Conservation (phyloP, 2,113 vertebrate species). For the Prinia subflava region DNA sequence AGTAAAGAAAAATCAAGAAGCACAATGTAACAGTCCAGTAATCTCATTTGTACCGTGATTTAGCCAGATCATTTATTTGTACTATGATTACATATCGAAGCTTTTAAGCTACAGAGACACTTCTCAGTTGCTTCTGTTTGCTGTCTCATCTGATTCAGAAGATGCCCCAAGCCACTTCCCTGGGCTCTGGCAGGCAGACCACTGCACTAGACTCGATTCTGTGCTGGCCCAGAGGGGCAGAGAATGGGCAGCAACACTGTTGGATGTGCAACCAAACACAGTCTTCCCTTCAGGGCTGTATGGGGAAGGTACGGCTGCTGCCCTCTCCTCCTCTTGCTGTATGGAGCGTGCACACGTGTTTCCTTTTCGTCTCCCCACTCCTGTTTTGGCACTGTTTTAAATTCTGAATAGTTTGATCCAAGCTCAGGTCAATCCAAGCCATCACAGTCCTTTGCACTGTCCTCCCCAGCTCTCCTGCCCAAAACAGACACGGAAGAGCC, state of each 20-base stretch:
- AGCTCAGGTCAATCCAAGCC: neutral
- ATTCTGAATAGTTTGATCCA: neutral
- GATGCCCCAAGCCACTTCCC: neutral
- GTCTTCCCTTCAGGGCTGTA: neutral
- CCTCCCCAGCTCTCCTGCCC: neutral
- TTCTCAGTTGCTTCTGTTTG: neutral
- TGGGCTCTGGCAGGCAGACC: neutral
- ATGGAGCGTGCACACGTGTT: rapidly evolving
- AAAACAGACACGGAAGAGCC: rapidly evolving
- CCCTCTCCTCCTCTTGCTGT: neutral
- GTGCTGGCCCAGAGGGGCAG: neutral
- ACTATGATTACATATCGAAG: neutral
- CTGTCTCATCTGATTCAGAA: neutral
- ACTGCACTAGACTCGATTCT: neutral
- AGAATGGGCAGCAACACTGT: neutral
- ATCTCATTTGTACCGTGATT: neutral
- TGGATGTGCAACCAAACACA: neutral
- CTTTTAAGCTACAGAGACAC: neutral
- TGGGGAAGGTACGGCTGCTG: neutral
- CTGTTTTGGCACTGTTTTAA: neutral
- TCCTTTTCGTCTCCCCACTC: neutral
- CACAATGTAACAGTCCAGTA: neutral
- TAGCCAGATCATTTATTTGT: neutral
- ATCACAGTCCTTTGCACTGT: neutral
- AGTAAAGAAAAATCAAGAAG: neutral